Evolutionary conservation across 2,797 vertebrate species (phyloP).

Genomic region (Sebastes glaucus): DNA sequence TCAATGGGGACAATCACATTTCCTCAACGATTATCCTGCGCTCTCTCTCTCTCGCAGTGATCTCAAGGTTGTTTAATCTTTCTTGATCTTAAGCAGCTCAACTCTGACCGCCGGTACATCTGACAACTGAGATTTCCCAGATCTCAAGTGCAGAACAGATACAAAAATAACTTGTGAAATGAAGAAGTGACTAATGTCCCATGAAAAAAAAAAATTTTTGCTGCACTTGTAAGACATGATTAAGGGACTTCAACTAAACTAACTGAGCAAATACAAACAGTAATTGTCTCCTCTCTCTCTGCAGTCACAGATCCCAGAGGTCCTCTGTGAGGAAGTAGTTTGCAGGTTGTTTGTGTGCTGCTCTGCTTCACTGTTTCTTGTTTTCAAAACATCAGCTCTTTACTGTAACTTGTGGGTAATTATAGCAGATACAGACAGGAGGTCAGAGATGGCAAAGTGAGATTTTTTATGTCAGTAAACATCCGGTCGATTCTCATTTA

Average conservation of each 20-base stretch:
- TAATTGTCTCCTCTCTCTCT: constrained; percentile 8
- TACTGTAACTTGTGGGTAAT: constrained; percentile 4
- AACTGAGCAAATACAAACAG: background rate
- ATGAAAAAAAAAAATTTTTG: no score
- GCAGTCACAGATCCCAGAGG: constrained; percentile 24
- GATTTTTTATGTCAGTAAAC: background rate
- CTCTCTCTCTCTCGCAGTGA: constrained; percentile 1
- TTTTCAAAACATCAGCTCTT: constrained; percentile 21
- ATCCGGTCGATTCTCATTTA: background rate
- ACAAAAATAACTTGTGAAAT: constrained; percentile 12
- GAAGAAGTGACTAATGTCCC: background rate
- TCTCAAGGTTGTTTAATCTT: background rate
- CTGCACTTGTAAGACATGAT: background rate
- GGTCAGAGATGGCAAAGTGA: background rate
- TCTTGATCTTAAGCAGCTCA: background rate
- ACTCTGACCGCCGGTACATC: background rate
- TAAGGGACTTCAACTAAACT: background rate
- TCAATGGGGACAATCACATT: constrained; percentile 29
- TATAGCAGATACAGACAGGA: background rate
- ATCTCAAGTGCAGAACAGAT: background rate
- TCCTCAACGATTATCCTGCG: constrained; percentile 11
- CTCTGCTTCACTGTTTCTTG: constrained; percentile 20
- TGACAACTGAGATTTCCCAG: constrained; percentile 13
- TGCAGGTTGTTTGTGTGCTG: constrained; percentile 25
- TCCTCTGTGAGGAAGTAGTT: constrained; percentile 34